Evolutionary conservation across 2,888 invertebrate genomes (phyloP), one percentile per base, ranked within the genome.

Genomic region (Seira sanloemensis): DNA sequence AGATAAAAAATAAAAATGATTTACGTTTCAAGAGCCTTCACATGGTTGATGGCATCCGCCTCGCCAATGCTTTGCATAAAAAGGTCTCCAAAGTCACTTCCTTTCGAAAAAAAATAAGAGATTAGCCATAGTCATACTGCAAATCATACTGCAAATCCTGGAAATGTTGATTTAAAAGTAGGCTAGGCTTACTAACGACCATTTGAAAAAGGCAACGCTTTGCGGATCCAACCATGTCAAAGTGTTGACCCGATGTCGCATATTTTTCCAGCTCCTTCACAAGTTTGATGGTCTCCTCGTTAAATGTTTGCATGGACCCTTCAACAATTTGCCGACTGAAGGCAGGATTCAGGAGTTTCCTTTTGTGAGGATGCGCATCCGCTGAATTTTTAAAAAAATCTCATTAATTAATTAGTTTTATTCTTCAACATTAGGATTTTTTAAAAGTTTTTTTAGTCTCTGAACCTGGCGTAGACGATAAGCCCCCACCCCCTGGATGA

Each of bases 31-130:
- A 80, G 25, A 0, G 80, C 80, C 1, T 75, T 12, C 69, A 69
- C 75, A 23, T 80, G 69, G 24, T 68, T 50, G 16, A 50, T 50
- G 0, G 24, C 54, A 58, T 82, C 82, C 1, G 58, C 0, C 23
- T 46, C 18, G 23, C 4, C 62, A 76, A 77, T n/a, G 4, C 54
- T 18, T 0, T 71, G 27, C 0, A 71, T 37, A 12, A 78, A 78
- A 0, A 23, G 25, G 5, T 82, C 82, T 12, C 82, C 82, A 66
- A 82, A 82, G 1, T 74, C 21, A 21, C 80, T 69, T 46, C 65
- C 75, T 78, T 18, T 50, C 5, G 12, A 2, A 50, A 18, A n/a
- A 50, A 50, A 16, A 50, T 50, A 50, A 50, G n/a, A 50, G 50
- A 1, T 50, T 50, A 50, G 12, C 12, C n/a, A n/a, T 37, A 37